Percentiles rank a stretch among this genome's conserved stretches.
Conservation (phyloP, 2,113 vertebrate genomes). For the Saimiri boliviensis region DNA sequence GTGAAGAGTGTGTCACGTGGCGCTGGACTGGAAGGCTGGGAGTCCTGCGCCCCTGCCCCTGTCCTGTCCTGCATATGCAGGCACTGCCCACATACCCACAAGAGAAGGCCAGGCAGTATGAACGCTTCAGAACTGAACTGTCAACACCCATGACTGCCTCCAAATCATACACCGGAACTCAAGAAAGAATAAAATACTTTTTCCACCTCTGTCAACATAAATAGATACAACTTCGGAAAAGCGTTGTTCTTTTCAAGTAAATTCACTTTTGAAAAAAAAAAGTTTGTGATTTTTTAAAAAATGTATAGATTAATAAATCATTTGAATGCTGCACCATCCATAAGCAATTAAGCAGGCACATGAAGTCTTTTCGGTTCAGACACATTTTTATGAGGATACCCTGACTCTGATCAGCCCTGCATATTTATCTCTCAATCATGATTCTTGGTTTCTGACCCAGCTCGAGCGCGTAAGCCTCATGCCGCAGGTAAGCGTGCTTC, state of each 20-base stretch:
- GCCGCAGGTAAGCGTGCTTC: constrained; percentile 20
- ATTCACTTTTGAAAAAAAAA: neutral
- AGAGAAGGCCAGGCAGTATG: neutral
- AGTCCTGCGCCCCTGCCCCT: too few relatives aligned
- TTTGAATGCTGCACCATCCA: neutral
- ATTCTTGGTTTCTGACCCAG: neutral
- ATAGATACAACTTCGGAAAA: neutral
- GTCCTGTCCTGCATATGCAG: fast-evolving
- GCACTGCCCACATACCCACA: fast-evolving
- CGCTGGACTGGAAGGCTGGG: fast-evolving
- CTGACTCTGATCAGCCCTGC: neutral
- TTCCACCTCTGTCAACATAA: neutral
- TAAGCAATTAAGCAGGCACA: neutral
- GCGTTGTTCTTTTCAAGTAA: neutral
- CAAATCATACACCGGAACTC: fast-evolving
- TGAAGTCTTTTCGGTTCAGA: neutral
- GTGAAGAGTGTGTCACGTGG: fast-evolving
- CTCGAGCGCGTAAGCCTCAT: neutral
- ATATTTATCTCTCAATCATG: fast-evolving
- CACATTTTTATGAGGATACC: neutral
- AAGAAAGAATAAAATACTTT: neutral
- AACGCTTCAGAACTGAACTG: fast-evolving
- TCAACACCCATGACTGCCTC: neutral
- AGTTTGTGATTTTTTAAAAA: neutral
- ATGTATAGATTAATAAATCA: neutral